Base-by-base conservation (phyloP, 2,113 vertebrate species). In the Chrysemys picta region DNA sequence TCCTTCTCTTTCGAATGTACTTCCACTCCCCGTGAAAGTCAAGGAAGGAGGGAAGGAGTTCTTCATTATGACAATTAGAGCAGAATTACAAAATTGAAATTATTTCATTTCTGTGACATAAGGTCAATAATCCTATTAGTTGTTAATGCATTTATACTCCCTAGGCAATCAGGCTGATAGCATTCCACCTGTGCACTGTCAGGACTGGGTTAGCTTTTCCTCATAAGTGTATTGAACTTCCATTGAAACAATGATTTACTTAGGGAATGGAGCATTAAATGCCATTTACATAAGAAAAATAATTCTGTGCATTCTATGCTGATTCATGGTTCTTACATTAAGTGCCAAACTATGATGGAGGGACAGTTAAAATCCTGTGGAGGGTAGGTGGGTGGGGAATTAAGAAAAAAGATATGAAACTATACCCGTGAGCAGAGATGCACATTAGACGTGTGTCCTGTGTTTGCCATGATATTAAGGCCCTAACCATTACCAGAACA, bases 101-200 rank as follows among this genome's bases (percentile, higher is more conserved):
- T 22, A 86, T 90, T 97, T 94, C 19, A 80, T 91, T 83, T 91
- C 84, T 84, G 25, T 91, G 89, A 59, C 27, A 2, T 85, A 38
- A 97, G 53, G 90, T 95, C 95, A 97, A 79, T 96, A 93, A 89
- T 90, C 21, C 87, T 85, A n/a, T 93, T 92, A 96, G 72, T 90
- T 96, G 38, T 94, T 94, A 91, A 93, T 94, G 42, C 53, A 85
- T 95, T 91, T 94, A 50, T 91, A 35, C 69, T 96, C 82, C 56
- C 82, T 82, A 85, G 89, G 49, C 52, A 65, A 82, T 45, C 79
- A 27, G 17, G 11, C 56, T 88, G 35, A 38, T 89, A 76, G 4
- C 50, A 84, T 89, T 89, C 95, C 35, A 95, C 87, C 88, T 84
- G 19, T 56, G 72, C 6, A 45, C 69, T 85, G 7, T 22, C 25